Base-by-base conservation (phyloP, 1,140 invertebrate genomes). In the Drosophila orena region DNA sequence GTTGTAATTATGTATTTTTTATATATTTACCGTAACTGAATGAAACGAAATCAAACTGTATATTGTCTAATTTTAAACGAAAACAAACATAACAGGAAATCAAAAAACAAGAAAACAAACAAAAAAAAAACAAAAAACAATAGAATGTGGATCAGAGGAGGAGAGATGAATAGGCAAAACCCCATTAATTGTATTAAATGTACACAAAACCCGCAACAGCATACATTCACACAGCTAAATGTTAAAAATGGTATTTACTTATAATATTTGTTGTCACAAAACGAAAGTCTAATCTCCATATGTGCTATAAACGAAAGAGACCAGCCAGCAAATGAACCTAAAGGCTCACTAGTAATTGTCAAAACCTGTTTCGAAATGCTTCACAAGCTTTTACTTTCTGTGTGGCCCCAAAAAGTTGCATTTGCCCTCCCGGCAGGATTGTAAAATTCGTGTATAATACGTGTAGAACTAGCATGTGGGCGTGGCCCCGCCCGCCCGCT, bases 1-100 rank as follows among this genome's bases (percentile, higher is more conserved):
- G 59, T 57, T 81, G 79, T 81, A 80, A 89, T 77, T 86, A 61
- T 81, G 83, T 88, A 81, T 88, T 88, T 88, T 81, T 78, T 75
- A 75, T 79, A 76, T 72, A 46, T 61, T 50, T 59, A 72, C 20
- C 64, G 72, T 59, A 77, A 76, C 54, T 30, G 40, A 68, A 74
- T 72, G 37, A 79, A 73, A 65, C 22, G 68, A 54, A 77, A 59
- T 44, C 56, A 83, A 54, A 68, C 47, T 65, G 61, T 77, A 76
- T 70, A 77, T 77, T 77, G 54, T 77, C 53, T 77, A 77, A 77
- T 77, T 77, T 77, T 77, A 77, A 77, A 70, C 47, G 55, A 58
- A 62, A n/a, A 77, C 10, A 54, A 65, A 64, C 60, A 60, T 42
- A 66, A 59, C 37, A 47, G 37, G 44, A 58, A 66, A 59, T 50